Conservation (phyloP, 2,797 vertebrate species). For the Sebastes dallii region DNA sequence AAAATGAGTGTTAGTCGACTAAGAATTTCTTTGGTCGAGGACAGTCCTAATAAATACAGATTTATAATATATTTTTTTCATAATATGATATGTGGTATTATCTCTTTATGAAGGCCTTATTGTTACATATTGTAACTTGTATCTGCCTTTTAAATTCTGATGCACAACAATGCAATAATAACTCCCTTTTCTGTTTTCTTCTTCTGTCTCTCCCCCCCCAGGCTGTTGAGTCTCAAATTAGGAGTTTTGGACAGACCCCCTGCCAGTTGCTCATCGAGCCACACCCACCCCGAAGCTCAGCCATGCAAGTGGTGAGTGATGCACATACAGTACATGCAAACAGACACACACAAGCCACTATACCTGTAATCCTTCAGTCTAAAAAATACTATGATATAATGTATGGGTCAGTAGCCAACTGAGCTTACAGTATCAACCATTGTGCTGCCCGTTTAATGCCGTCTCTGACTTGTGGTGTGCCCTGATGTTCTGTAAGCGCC, state of each 20-base stretch:
- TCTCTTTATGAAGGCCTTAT: background rate
- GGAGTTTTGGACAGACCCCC: conserved; percentile 98
- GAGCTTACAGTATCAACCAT: background rate
- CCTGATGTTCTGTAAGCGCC: background rate
- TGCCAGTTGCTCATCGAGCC: conserved; percentile 97
- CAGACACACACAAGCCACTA: conserved; percentile 9
- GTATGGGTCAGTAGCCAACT: conserved; percentile 4
- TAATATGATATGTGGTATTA: background rate
- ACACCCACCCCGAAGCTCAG: conserved; percentile 95
- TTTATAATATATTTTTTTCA: no score
- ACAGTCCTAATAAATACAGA: no score
- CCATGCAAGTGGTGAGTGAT: conserved; percentile 97
- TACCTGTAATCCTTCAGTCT: conserved; percentile 6
- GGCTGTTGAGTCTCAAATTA: conserved; percentile 98
- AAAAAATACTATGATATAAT: background rate
- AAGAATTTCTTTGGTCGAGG: no score
- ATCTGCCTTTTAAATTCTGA: background rate
- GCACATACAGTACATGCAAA: background rate
- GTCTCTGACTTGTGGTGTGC: conserved; percentile 20
- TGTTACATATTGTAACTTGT: background rate
- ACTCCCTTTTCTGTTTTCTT: background rate
- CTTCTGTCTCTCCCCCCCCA: conserved; percentile 48
- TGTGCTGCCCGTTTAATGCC: background rate
- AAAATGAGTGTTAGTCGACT: no score
- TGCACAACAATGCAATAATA: background rate